Evolutionary conservation across 2,888 invertebrate genomes (phyloP).

Genomic region (Quadriops clusia): DNA sequence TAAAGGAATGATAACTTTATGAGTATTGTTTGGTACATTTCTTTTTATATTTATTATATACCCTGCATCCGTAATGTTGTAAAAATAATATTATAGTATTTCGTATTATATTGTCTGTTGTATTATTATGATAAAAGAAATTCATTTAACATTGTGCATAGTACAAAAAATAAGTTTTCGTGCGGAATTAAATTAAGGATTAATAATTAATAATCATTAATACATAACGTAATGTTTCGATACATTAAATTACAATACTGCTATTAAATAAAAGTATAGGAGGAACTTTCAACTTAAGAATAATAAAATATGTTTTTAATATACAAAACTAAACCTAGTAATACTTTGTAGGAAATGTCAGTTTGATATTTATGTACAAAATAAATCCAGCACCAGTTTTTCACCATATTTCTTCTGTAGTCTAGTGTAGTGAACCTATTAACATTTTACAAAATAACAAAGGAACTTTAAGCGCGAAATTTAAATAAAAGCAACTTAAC

Average conservation of each 20-base stretch:
- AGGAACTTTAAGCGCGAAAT: slow-evolving; percentile 20
- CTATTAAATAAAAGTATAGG: slow-evolving; percentile 14
- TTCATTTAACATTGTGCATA: too few species aligned
- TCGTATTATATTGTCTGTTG: slow-evolving; percentile 21
- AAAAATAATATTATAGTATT: slow-evolving; percentile 19
- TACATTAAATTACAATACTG: slow-evolving; percentile 4
- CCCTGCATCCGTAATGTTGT: slow-evolving; percentile 19
- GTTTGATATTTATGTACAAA: slow-evolving; percentile 17
- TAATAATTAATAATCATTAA: slow-evolving; percentile 5
- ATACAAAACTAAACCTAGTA: slow-evolving; percentile 28
- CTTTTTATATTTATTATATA: slow-evolving; percentile 15
- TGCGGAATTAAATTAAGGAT: too few species aligned
- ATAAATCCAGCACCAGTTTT: slow-evolving; percentile 13
- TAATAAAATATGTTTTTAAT: slow-evolving; percentile 8
- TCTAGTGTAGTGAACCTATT: slow-evolving; percentile 9
- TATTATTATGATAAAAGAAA: too few species aligned
- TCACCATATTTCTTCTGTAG: slow-evolving; percentile 14
- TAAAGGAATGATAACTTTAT: slow-evolving; percentile 10
- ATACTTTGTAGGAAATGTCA: slow-evolving; percentile 40
- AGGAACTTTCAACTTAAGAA: slow-evolving; percentile 20
- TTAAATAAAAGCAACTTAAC: slow-evolving; percentile 21
- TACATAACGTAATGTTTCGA: slow-evolving; percentile 12
- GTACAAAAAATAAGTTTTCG: too few species aligned
- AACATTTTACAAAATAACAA: slow-evolving; percentile 17
- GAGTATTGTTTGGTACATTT: slow-evolving; percentile 18